phyloP scores from a whole-genome alignment of 2,888 invertebrate species.

The Lasioglossum figueresi region DNA sequence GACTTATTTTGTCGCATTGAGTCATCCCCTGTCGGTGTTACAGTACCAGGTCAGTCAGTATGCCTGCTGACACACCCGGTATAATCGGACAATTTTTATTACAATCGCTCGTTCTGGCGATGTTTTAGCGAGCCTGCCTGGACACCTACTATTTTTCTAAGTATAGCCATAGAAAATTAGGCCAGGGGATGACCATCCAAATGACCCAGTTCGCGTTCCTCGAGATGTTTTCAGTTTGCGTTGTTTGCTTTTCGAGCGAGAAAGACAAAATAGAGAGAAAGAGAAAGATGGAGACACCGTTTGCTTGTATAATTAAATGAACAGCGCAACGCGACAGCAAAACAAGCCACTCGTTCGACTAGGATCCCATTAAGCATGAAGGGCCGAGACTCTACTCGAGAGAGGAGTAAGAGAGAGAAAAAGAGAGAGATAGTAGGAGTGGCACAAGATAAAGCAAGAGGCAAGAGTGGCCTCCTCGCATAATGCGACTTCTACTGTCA shows the following conservation, averaged over 20 bases:
- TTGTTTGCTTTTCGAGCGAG: background rate
- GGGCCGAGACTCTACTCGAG: slow-evolving; percentile 12
- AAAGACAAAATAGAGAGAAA: background rate
- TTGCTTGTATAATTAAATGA: slow-evolving; percentile 63
- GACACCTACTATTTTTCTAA: slow-evolving; percentile 3
- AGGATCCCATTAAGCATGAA: slow-evolving; percentile 33
- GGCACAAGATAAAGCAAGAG: slow-evolving; percentile 36
- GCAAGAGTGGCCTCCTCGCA: slow-evolving; percentile 35
- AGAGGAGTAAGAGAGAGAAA: background rate
- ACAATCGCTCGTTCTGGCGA: slow-evolving; percentile 1
- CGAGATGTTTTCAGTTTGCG: background rate
- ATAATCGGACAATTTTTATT: background rate
- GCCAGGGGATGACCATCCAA: background rate
- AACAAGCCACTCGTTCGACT: slow-evolving; percentile 61
- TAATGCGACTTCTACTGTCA: slow-evolving; percentile 13
- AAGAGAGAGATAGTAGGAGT: slow-evolving; percentile 1
- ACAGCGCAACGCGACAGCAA: slow-evolving; percentile 36
- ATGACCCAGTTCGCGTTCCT: background rate
- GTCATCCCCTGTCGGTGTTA: background rate
- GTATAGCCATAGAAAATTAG: slow-evolving; percentile 13
- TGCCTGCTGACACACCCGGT: background rate
- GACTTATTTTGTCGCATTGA: background rate
- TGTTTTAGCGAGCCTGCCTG: background rate
- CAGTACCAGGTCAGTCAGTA: too few species aligned
- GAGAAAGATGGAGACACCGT: background rate